These are phyloP conservation scores for Agrilus planipennis DNA, from an alignment of 1,140 invertebrate species.

Conservation along the genomic window DNA sequence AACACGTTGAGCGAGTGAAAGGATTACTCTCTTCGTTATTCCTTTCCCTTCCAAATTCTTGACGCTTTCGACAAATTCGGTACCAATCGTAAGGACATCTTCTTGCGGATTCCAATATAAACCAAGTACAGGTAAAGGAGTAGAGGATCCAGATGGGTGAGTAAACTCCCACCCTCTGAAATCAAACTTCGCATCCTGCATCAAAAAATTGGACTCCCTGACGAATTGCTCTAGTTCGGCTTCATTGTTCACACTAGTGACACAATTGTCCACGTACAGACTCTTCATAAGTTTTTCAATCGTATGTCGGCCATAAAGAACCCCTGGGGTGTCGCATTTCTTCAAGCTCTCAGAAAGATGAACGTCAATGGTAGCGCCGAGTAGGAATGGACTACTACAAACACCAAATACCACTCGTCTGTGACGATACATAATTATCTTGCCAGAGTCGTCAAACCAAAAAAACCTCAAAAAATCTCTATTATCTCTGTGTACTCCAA, in stretches of 20 bases:
- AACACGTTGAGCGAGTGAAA: slow-evolving; percentile 3
- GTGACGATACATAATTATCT: slow-evolving; percentile 19
- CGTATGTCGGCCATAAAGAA: background rate
- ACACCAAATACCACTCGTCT: slow-evolving; percentile 22
- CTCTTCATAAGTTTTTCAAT: background rate
- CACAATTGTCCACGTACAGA: slow-evolving; percentile 6
- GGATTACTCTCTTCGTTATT: slow-evolving; percentile 3
- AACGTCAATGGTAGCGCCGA: slow-evolving; percentile 20
- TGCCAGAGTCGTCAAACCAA: slow-evolving; percentile 16
- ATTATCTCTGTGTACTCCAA: slow-evolving; percentile 19
- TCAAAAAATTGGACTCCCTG: background rate
- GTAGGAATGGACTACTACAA: slow-evolving; percentile 22
- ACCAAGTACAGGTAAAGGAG: too few species aligned
- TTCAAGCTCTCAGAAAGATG: slow-evolving; percentile 10
- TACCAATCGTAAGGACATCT: background rate
- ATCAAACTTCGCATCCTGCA: background rate
- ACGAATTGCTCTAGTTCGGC: background rate
- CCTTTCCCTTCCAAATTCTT: too few species aligned
- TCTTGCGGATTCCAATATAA: too few species aligned
- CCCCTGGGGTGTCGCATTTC: too few species aligned
- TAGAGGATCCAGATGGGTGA: too few species aligned
- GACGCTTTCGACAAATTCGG: too few species aligned
- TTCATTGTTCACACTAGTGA: background rate
- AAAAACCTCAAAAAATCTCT: slow-evolving; percentile 25
- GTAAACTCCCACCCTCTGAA: slow-evolving; percentile 3